These are phyloP conservation scores for Epizoanthus illoricatus DNA, from an alignment of 92 coral and sea anemone genomes.

Conservation along the genomic window DNA sequence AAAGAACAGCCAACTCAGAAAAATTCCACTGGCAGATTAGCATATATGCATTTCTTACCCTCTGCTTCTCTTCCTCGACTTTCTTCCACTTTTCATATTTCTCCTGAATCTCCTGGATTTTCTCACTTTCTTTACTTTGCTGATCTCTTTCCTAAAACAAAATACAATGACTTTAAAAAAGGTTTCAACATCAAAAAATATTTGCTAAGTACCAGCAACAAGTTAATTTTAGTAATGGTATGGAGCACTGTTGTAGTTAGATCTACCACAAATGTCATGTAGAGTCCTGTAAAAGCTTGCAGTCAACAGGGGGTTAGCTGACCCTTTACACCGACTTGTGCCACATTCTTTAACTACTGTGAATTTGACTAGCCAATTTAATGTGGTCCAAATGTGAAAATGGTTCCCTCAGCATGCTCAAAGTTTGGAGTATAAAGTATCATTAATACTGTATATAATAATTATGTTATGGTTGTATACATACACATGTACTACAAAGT, in stretches of 20 bases:
- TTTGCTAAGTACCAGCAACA: not conserved
- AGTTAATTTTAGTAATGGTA: not conserved
- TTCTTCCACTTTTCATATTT: slow-evolving; percentile 87
- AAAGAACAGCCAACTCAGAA: not conserved
- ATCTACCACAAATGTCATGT: too few relatives aligned
- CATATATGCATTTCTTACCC: slow-evolving; percentile 48
- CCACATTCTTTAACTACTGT: too few relatives aligned
- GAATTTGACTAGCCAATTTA: too few relatives aligned
- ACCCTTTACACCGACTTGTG: too few relatives aligned
- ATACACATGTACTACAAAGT: too few relatives aligned
- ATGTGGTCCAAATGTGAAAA: too few relatives aligned
- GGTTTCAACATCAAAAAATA: not conserved
- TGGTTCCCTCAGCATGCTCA: too few relatives aligned
- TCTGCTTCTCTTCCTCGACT: slow-evolving; percentile 75
- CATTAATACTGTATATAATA: too few relatives aligned
- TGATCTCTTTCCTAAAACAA: slow-evolving; percentile 66
- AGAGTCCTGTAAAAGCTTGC: too few relatives aligned
- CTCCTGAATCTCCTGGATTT: slow-evolving; percentile 71
- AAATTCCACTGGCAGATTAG: not conserved
- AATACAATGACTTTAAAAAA: not conserved
- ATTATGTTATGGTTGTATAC: too few relatives aligned
- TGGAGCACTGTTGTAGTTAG: not conserved
- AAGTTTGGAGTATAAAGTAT: too few relatives aligned
- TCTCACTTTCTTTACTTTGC: slow-evolving; percentile 56
- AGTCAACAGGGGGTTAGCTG: too few relatives aligned